Evolutionary conservation across 2,797 vertebrate species (phyloP), one percentile per base, ranked within the genome.

Genomic region (Sebastes jordani): DNA sequence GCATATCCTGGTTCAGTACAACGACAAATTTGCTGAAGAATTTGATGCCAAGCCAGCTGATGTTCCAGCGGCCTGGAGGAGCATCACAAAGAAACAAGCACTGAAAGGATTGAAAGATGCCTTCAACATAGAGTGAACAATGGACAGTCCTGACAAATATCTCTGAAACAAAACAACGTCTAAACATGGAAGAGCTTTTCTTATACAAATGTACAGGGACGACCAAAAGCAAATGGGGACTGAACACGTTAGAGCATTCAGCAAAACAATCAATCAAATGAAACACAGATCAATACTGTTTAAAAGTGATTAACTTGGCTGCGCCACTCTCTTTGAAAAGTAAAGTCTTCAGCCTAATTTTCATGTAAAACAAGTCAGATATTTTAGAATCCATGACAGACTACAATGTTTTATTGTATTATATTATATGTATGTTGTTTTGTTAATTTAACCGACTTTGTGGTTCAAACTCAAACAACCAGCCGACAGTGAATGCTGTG

Each of bases 11-110:
- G 83, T 76, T 0, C 63, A 20, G 23, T 90, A 88, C 78, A 95
- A 94, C 30, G 4, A 82, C 0, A 16, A 59, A 23, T 91, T 94
- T 88, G 91, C 93, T 62, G 0, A 86, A n/a, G 0, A 4, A 4
- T 92, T 74, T 7, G 0, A 64, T 0, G 52, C 65, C 1, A 38
- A 91, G 9, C 90, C 91, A 69, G 94, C 92, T 46, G 65, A 88
- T 63, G 71, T 93, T 8, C 95, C 94, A 42, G n/a, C n/a, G n/a
- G n/a, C n/a, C 9, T 96, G 95, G 95, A 83, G 32, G 18, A 2
- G 2, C 23, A 91, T 95, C 29, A 91, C 76, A 59, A 56, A 84
- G 67, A 11, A 83, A 18, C 30, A 89, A 38, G 91, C 90, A 3
- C 65, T 91, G 74, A 54, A 69, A 16, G 74, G 89, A 3, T 42